These are phyloP conservation scores for Megaceryle alcyon DNA, from an alignment of 2,797 vertebrate species.

Conservation along the genomic window DNA sequence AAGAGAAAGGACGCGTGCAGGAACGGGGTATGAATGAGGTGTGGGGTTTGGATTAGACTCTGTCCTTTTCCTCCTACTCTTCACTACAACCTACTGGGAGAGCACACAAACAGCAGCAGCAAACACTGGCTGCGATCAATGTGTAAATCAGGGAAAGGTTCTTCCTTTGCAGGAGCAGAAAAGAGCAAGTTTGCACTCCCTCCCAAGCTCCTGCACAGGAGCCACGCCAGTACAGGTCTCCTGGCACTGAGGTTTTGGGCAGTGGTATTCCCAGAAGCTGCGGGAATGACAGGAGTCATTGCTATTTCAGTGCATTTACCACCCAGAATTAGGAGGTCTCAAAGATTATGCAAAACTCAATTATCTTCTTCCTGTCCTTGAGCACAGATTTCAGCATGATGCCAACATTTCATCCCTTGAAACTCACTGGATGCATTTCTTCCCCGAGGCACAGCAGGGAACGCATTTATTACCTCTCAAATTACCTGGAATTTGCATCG, in stretches of 20 bases:
- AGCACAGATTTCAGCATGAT: background rate
- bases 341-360: background rate
- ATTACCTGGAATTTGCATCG: background rate
- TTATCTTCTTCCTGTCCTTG: background rate
- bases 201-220: background rate
- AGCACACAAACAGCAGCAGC: background rate
- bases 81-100: background rate
- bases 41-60: background rate
- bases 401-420: background rate
- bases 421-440: background rate
- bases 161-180: background rate
- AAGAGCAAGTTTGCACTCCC: background rate
- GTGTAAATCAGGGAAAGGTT: background rate
- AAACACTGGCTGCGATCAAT: background rate
- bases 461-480: background rate
- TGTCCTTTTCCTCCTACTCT: background rate
- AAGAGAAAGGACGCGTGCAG: background rate
- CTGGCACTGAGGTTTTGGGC: background rate
- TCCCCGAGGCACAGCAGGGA: background rate
- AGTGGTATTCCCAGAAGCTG: background rate
- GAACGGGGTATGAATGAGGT: background rate
- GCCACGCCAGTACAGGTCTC: background rate
- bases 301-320: background rate
- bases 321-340: background rate
- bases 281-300: background rate